Conservation (phyloP, 2,797 vertebrate genomes). For the Bradypus variegatus region DNA sequence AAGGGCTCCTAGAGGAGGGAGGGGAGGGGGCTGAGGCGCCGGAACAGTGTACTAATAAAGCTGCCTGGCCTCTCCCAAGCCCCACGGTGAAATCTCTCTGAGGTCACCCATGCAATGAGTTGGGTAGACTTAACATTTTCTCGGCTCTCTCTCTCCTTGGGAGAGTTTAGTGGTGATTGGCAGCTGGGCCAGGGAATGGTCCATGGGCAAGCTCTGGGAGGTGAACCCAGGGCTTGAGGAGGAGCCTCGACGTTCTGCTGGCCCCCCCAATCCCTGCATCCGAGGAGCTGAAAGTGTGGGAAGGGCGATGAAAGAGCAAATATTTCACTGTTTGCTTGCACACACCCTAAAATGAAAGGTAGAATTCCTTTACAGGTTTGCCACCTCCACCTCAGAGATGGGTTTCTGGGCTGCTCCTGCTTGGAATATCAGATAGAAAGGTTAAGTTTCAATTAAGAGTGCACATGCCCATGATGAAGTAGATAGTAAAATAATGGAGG, state of each 20-base stretch:
- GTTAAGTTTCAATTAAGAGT: constrained; percentile 56
- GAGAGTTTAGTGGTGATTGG: constrained; percentile 48
- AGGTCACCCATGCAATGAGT: constrained; percentile 55
- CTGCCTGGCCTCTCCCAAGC: constrained; percentile 51
- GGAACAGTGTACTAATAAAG: constrained; percentile 49
- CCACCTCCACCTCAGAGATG: neutral
- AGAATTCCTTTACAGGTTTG: constrained; percentile 29
- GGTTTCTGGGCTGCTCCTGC: neutral
- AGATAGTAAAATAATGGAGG: constrained; percentile 48
- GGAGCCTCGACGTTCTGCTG: neutral
- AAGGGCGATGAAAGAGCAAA: neutral
- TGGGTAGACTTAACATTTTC: constrained; percentile 50
- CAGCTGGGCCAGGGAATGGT: neutral
- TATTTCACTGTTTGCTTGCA: constrained; percentile 40
- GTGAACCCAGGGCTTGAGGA: neutral
- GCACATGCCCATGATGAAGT: constrained; percentile 46
- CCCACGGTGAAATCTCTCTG: constrained; percentile 24
- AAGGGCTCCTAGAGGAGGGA: constrained; percentile 64
- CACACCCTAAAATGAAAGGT: constrained; percentile 47
- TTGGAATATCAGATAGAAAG: constrained; percentile 46
- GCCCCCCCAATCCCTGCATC: neutral
- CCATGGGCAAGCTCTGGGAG: neutral
- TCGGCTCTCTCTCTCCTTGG: constrained; percentile 2
- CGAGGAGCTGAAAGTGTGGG: too few relatives aligned
- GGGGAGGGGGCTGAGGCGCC: constrained; percentile 37